Base-by-base conservation (phyloP, 2,888 invertebrate genomes). In the Troides oblongomaculatus region DNA sequence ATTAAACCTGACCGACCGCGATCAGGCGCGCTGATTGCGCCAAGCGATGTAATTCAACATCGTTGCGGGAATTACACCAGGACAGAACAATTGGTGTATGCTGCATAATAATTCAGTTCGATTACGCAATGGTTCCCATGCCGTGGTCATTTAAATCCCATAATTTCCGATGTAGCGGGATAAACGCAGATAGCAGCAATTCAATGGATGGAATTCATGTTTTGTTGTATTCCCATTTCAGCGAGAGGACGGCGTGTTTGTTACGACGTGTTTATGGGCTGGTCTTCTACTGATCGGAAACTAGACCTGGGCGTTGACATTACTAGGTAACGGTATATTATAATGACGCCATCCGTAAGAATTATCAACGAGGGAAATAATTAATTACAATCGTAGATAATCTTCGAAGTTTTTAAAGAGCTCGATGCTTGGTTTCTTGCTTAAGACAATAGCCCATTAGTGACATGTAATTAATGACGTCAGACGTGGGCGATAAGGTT, bases 151-250 rank as follows among this genome's bases (percentile, higher is more conserved):
- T 62, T 30, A 64, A 70, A 72, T 71, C 66, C 73, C 75, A 79
- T 81, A 78, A 81, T 77, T 81, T 79, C 77, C 76, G 77, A 73
- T 72, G 74, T 77, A 79, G 76, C 80, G 78, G 78, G 74, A 77
- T 71, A 59, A 59, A 62, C 77, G 71, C 50, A 70, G 73, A 70
- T 71, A 71, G 75, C 74, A 75, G 75, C 74, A 75, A 77, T 76
- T 78, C 76, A 77, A 77, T 73, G 71, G 74, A 75, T 74, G 74
- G 77, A 78, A 84, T 83, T 84, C 81, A 81, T 46, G 4, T 12
- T 79, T 80, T 79, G 80, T 80, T 79, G 77, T 76, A 79, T 79
- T 77, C 75, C 78, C 79, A 80, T 80, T 85, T 78, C 73, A 78
- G 79, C 76, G 70, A 61, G 66, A 71, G 61, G 62, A 59, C 67